These are phyloP conservation scores for Halcyon malimbica DNA, from an alignment of 2,113 vertebrate genomes.

Conservation along the genomic window DNA sequence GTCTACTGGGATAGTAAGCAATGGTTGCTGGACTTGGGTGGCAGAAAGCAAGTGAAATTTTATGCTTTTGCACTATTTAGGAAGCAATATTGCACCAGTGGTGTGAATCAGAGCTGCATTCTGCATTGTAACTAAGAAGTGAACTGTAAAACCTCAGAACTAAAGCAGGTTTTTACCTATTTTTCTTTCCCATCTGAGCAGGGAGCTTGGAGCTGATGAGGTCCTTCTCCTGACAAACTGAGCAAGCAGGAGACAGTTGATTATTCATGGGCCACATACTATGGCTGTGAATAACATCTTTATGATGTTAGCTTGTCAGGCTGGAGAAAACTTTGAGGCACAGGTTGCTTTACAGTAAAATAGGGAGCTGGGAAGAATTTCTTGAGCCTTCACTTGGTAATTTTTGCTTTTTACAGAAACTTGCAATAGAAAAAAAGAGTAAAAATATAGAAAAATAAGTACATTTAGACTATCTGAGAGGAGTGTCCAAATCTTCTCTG, in stretches of 20 bases:
- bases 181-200: neutral
- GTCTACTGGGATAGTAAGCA: neutral
- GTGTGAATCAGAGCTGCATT: neutral
- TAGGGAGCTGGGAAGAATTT: neutral
- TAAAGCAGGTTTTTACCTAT: neutral
- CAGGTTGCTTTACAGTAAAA: neutral
- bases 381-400: neutral
- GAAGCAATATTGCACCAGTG: neutral
- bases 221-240: neutral
- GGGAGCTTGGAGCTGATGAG: neutral
- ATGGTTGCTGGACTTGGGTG: neutral
- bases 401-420: neutral
- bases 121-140: neutral
- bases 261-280: neutral
- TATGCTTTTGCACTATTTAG: neutral
- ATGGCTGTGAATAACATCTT: neutral
- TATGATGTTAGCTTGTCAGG: neutral
- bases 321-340: neutral
- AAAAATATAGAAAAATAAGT: neutral
- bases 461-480: neutral
- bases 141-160: neutral
- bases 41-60: neutral
- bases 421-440: neutral
- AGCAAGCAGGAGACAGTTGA: neutral
- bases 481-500: neutral